phyloP scores from a whole-genome alignment of 2,113 vertebrate genomes.

The Entelurus aequoreus region DNA sequence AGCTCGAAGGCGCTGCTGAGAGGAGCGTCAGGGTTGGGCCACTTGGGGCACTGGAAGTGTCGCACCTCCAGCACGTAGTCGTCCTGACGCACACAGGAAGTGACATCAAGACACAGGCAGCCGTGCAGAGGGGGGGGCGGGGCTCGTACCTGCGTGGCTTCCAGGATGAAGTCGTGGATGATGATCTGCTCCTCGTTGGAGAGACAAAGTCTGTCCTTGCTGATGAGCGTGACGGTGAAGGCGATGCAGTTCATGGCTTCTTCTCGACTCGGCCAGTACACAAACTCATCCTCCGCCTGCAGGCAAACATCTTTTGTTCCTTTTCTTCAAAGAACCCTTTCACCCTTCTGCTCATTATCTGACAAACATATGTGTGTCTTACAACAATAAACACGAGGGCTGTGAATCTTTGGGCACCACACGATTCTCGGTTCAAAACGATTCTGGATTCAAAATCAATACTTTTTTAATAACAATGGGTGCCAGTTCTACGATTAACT shows the following conservation, averaged over 20 bases:
- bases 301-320: background rate
- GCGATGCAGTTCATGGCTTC: slow-evolving; percentile 98
- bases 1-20: slow-evolving; percentile 97
- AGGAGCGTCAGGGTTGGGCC: slow-evolving; percentile 94
- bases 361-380: too few species aligned
- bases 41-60: slow-evolving; percentile 98
- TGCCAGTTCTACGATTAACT: too few species aligned
- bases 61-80: slow-evolving; percentile 97
- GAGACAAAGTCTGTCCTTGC: slow-evolving; percentile 97
- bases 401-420: too few species aligned
- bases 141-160: slow-evolving; percentile 89
- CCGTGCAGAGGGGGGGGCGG: background rate
- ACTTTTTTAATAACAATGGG: too few species aligned
- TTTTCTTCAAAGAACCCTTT: too few species aligned
- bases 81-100: slow-evolving; percentile 72
- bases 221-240: slow-evolving; percentile 98
- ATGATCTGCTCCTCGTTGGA: slow-evolving; percentile 98
- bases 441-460: too few species aligned
- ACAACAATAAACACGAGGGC: too few species aligned
- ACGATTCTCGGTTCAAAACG: too few species aligned
- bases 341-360: too few species aligned
- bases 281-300: slow-evolving; percentile 98
- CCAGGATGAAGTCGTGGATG: slow-evolving; percentile 98
- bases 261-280: slow-evolving; percentile 98
- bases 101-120: background rate